Evolutionary conservation across 2,888 invertebrate species (phyloP).

Genomic region (Geotrupes spiniger): DNA sequence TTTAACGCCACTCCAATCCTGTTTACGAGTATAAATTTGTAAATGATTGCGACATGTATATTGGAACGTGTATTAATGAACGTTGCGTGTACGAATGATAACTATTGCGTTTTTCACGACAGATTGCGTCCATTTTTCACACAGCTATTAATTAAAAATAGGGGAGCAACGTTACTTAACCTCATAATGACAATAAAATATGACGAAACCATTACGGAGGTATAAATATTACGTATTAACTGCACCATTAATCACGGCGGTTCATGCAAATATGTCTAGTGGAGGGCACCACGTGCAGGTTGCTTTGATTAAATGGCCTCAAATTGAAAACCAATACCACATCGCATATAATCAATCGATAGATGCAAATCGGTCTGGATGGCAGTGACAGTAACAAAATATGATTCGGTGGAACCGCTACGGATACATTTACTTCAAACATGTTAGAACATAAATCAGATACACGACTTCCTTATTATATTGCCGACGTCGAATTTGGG

Average conservation of each 20-base stretch:
- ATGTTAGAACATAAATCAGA: constrained; percentile 3
- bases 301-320: constrained; percentile 36
- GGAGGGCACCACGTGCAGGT: constrained; percentile 31
- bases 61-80: constrained; percentile 10
- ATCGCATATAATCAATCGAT: constrained; percentile 13
- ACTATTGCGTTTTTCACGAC: constrained; percentile 11
- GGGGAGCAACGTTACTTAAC: constrained; percentile 7
- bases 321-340: constrained; percentile 40
- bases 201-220: constrained; percentile 29
- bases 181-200: constrained; percentile 28
- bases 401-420: neutral
- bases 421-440: constrained; percentile 1
- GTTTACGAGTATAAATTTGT: no score
- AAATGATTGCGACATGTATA: constrained; percentile 15
- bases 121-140: neutral
- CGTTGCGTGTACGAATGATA: constrained; percentile 13
- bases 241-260: constrained; percentile 34
- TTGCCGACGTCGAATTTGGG: no score
- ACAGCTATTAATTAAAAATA: constrained; percentile 13
- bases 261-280: constrained; percentile 27
- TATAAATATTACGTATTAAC: constrained; percentile 34
- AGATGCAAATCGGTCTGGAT: constrained; percentile 23
- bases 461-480: neutral
- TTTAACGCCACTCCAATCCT: no score
- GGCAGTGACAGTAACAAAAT: constrained; percentile 15